Evolutionary conservation across 2,797 vertebrate species (phyloP).

Genomic region (Stomatorhinus walkeri): DNA sequence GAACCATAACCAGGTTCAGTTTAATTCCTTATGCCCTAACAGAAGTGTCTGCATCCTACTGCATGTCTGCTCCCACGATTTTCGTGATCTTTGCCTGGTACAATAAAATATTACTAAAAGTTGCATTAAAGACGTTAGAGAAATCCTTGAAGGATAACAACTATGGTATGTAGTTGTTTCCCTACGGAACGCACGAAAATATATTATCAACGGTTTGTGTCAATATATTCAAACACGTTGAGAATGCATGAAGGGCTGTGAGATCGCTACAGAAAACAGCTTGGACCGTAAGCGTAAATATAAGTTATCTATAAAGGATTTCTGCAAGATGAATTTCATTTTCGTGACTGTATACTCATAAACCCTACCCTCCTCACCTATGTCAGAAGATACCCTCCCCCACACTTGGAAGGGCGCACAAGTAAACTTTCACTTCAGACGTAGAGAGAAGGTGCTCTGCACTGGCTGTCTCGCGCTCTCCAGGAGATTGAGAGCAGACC

Average conservation of each 20-base stretch:
- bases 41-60: background rate
- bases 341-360: slow-evolving; percentile 20
- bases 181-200: background rate
- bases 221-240: background rate
- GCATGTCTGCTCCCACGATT: background rate
- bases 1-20: background rate
- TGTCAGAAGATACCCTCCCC: slow-evolving; percentile 36
- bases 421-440: slow-evolving; percentile 51
- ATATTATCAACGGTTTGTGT: background rate
- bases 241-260: background rate
- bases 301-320: background rate
- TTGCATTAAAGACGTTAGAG: background rate
- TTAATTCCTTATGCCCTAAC: background rate
- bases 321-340: slow-evolving; percentile 7
- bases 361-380: slow-evolving; percentile 25
- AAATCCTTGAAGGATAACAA: background rate
- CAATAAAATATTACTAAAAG: background rate
- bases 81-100: background rate
- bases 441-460: slow-evolving; percentile 43
- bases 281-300: background rate
- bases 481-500: slow-evolving; percentile 44
- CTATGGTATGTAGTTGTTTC: background rate
- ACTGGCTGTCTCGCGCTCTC: slow-evolving; percentile 36
- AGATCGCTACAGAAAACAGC: background rate
- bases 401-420: slow-evolving; percentile 31